Percentiles rank a stretch among this genome's conserved stretches.
Evolutionary conservation across 2,797 vertebrate species (phyloP).

Genomic region (Melopsittacus undulatus): DNA sequence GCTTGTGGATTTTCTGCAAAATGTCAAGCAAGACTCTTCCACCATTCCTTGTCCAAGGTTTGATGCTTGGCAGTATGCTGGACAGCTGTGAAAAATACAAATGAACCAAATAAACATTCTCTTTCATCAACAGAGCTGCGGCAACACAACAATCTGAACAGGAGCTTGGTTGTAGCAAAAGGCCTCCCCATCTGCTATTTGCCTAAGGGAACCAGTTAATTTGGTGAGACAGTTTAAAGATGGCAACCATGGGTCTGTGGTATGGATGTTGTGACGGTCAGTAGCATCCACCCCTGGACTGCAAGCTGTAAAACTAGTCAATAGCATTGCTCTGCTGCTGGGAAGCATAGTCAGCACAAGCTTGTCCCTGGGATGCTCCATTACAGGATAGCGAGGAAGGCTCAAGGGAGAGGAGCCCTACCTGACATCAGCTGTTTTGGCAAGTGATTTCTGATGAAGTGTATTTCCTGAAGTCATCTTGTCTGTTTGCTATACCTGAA

Average conservation of each 20-base stretch:
- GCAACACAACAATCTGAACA: not conserved
- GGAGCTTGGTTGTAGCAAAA: not conserved
- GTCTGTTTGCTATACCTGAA: not conserved
- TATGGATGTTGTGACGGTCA: not conserved
- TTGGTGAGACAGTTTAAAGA: not conserved
- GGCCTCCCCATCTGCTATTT: not conserved
- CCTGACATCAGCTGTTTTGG: not conserved
- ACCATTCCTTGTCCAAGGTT: not conserved
- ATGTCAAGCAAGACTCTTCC: not conserved
- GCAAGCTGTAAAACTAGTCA: not conserved
- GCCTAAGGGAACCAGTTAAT: not conserved
- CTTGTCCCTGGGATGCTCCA: not conserved
- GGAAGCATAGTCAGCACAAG: not conserved
- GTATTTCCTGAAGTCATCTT: not conserved
- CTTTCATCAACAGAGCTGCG: not conserved
- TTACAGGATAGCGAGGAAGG: not conserved
- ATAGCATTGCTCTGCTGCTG: not conserved
- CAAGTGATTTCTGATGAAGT: not conserved
- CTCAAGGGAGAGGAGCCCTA: fast-evolving
- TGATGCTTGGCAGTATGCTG: not conserved
- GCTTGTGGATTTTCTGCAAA: not conserved
- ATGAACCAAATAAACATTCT: not conserved
- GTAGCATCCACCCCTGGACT: not conserved
- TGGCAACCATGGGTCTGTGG: fast-evolving
- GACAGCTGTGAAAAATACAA: not conserved